Evolutionary conservation across 2,888 invertebrate species (phyloP), one percentile per base, ranked within the genome.

Genomic region (Dicyrtomina minuta): DNA sequence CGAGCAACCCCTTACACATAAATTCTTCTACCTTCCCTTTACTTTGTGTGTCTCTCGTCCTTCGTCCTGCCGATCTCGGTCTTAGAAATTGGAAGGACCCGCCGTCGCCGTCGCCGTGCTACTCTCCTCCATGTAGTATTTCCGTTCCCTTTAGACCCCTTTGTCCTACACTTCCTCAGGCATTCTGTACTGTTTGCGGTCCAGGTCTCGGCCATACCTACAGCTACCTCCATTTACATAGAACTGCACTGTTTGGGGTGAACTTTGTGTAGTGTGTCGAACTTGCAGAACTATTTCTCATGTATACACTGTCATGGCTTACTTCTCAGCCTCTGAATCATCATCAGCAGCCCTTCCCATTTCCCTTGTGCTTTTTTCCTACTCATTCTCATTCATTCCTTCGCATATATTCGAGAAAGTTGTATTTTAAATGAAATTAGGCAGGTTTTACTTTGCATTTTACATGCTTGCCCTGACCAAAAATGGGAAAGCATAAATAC

Each of bases 1-100:
- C 33, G 33, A 33, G 33, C 8, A 33, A 33, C 39, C 64, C 44
- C 51, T 51, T 33, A 62, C 49, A 26, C 49, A 44, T 62, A 43
- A 22, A 46, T 49, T 62, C 62, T 46, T n/a, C 46, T 12, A 46
- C 46, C 20, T 20, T 46, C 46, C 4, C 20, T n/a, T 46, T 46
- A 46, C 46, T 20, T 43, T 43, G 15, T 13, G 15, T 13, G 43
- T 43, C 43, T 51, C 27, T 22, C 64, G 27, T 46, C 41, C 17
- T 64, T 41, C 33, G 1, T 12, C n/a, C 20, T 12, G 46, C 10
- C 20, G 43, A 46, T 46, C 3, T 46, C 46, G n/a, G 4, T 8
- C 33, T 33, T 46, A 46, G n/a, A 46, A 46, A 46, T 12, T 46
- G 33, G 8, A 5, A 33, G 8, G 3, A 33, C 33, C 33, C 33